These are phyloP conservation scores for Hirtodrosophila cameraria DNA, from an alignment of 2,888 invertebrate species.

Conservation along the genomic window DNA sequence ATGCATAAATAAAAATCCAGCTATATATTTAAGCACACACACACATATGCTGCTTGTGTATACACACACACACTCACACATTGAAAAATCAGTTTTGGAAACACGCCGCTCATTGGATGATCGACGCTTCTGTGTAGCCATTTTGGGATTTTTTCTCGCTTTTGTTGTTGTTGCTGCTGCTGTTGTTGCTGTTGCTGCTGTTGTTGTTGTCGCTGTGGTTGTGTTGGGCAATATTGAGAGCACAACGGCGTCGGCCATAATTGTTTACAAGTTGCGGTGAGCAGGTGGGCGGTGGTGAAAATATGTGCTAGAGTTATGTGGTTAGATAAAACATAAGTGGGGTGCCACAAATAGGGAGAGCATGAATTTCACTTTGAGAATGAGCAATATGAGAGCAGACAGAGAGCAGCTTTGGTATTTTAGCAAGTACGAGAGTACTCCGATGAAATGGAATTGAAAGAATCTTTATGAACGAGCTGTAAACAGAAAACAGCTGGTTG, in stretches of 20 bases:
- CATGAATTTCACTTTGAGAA: not conserved
- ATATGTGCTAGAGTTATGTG: conserved; percentile 56
- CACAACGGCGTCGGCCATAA: conserved; percentile 80
- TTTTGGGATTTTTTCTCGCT: conserved; percentile 66
- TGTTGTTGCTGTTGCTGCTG: conserved; percentile 40
- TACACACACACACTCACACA: conserved; percentile 4
- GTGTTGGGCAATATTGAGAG: conserved; percentile 62
- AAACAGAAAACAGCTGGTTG: conserved; percentile 76
- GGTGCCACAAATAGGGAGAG: conserved; percentile 21
- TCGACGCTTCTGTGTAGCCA: conserved; percentile 72
- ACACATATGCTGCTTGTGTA: not conserved
- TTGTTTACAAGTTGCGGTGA: conserved; percentile 75
- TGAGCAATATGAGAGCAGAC: conserved; percentile 4
- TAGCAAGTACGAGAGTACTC: conserved; percentile 1
- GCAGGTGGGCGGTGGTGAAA: conserved; percentile 62
- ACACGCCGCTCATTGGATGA: conserved; percentile 71
- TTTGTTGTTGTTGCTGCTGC: conserved; percentile 44
- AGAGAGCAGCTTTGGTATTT: not conserved
- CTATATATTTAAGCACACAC: not conserved
- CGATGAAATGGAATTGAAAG: conserved; percentile 10
- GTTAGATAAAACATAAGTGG: conserved; percentile 47
- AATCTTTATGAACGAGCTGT: conserved; percentile 37
- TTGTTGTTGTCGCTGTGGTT: conserved; percentile 47
- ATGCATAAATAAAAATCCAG: not conserved
- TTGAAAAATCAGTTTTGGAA: conserved; percentile 12